A percentile compares a stretch with the other conserved stretches of the same genome.
phyloP scores from a whole-genome alignment of 2,888 invertebrate species.

The Acrocyrtus sp. region DNA sequence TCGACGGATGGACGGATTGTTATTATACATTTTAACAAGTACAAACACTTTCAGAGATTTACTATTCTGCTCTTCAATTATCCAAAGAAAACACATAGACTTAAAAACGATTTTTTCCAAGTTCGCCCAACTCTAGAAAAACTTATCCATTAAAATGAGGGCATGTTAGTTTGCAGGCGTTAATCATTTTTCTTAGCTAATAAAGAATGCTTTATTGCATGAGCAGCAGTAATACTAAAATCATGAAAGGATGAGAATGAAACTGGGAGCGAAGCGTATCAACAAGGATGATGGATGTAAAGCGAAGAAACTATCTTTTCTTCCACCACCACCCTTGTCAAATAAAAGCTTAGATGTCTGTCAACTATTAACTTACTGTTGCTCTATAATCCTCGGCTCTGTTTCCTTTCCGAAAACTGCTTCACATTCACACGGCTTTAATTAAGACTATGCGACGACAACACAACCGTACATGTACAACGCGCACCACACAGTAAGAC shows the following conservation, averaged over 20 bases:
- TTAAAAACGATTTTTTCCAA: no score
- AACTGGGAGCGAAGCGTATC: background rate
- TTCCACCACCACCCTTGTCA: constrained; percentile 44
- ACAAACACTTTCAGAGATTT: no score
- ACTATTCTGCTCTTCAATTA: no score
- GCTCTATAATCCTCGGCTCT: constrained; percentile 35
- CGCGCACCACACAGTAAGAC: constrained; percentile 22
- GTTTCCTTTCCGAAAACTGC: constrained; percentile 31
- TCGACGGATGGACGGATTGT: constrained; percentile 26
- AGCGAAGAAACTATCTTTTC: no score
- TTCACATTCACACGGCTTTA: constrained; percentile 51
- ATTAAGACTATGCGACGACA: constrained; percentile 45
- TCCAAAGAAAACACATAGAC: no score
- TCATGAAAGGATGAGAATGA: background rate
- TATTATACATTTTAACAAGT: no score
- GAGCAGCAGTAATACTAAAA: no score
- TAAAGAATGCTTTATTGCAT: constrained; percentile 2
- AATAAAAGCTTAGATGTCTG: constrained; percentile 46
- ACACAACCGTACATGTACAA: constrained; percentile 30
- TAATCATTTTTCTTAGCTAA: no score
- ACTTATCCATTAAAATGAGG: no score
- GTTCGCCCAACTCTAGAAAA: no score
- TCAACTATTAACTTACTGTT: constrained; percentile 52
- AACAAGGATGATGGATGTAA: constrained; percentile 20
- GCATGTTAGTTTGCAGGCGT: no score